A percentile compares a stretch with the other conserved stretches of the same genome.
phyloP scores from a whole-genome alignment of 2,113 vertebrate genomes.

The Podiceps cristatus region DNA sequence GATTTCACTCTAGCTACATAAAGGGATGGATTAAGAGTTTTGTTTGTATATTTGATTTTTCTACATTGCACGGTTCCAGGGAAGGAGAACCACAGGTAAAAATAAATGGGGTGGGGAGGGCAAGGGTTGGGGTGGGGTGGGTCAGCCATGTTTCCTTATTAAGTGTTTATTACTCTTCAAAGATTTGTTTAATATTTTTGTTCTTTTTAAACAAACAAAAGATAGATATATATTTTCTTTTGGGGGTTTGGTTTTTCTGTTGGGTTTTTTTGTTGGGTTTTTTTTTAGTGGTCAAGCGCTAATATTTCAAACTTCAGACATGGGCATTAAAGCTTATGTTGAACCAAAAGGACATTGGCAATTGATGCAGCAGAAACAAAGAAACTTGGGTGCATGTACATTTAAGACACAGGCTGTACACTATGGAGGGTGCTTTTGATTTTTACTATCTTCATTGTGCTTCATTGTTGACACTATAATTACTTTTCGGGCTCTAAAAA shows the following conservation, averaged over 20 bases:
- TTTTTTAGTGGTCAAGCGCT: slow-evolving; percentile 7
- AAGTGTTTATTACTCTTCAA: slow-evolving; percentile 67
- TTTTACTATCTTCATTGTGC: slow-evolving; percentile 40
- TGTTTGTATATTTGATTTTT: slow-evolving; percentile 87
- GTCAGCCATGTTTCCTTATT: slow-evolving; percentile 64
- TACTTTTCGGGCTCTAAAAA: background rate
- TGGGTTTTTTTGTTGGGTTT: background rate
- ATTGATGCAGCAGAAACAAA: slow-evolving; percentile 53
- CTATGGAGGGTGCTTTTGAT: slow-evolving; percentile 22
- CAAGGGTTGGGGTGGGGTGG: slow-evolving; percentile 22
- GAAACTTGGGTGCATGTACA: slow-evolving; percentile 53
- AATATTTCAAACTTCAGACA: slow-evolving; percentile 56
- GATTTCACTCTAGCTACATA: slow-evolving; percentile 79
- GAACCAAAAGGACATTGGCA: slow-evolving; percentile 68
- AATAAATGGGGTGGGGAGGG: slow-evolving; percentile 8
- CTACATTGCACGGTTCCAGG: slow-evolving; percentile 84
- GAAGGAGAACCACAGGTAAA: slow-evolving; percentile 77
- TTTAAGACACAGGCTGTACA: slow-evolving; percentile 50
- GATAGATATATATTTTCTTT: background rate
- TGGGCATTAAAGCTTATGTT: slow-evolving; percentile 60
- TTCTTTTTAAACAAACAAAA: slow-evolving; percentile 42
- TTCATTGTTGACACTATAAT: slow-evolving; percentile 48
- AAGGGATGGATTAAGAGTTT: slow-evolving; percentile 77
- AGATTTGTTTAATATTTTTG: slow-evolving; percentile 63
- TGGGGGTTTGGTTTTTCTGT: background rate